A percentile compares a stretch with the other conserved stretches of the same genome.
Conservation (phyloP, 2,888 invertebrate species). For the Saturnia pavonia region DNA sequence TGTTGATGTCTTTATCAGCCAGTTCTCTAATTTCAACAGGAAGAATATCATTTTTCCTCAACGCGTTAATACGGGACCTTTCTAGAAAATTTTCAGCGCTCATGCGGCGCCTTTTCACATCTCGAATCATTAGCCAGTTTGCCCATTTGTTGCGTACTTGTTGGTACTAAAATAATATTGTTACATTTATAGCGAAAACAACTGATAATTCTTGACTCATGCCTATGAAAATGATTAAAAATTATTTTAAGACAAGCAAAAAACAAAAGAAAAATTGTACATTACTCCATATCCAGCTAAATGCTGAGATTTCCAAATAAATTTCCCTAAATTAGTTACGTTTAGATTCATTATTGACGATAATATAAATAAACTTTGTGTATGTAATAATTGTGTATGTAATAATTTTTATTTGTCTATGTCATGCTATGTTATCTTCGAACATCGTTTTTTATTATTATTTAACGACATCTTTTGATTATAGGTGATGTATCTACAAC, state of each 20-base stretch:
- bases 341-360: slow-evolving; percentile 58
- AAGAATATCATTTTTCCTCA: slow-evolving; percentile 92
- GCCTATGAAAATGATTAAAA: background rate
- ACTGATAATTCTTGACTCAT: no score
- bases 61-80: slow-evolving; percentile 89
- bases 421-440: no score
- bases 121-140: slow-evolving; percentile 92
- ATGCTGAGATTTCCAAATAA: slow-evolving; percentile 65
- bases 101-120: slow-evolving; percentile 90
- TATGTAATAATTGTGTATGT: no score
- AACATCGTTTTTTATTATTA: no score
- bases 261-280: background rate
- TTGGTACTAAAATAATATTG: slow-evolving; percentile 78
- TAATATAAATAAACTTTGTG: no score
- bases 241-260: background rate
- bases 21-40: slow-evolving; percentile 90
- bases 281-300: slow-evolving; percentile 64
- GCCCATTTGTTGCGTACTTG: slow-evolving; percentile 90
- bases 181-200: background rate
- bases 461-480: no score
- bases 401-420: no score
- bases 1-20: slow-evolving; percentile 88
- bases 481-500: no score
- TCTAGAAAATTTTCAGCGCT: slow-evolving; percentile 88
- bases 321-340: slow-evolving; percentile 55